phyloP scores from a whole-genome alignment of 2,113 vertebrate species.

The Zootoca vivipara region DNA sequence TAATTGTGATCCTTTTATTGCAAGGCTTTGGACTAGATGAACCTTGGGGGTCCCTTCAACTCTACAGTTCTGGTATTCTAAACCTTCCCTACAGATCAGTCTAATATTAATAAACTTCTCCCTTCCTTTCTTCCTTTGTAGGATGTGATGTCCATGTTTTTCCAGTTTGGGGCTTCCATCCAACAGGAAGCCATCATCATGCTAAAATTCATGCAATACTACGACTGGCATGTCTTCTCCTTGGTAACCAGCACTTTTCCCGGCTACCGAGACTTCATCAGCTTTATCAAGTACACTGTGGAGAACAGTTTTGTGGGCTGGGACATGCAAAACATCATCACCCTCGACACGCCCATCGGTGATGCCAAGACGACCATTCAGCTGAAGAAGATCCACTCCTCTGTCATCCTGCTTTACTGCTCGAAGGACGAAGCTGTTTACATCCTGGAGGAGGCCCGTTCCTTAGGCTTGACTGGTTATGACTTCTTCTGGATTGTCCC shows the following conservation, averaged over 20 bases:
- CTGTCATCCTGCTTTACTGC: conserved; percentile 93
- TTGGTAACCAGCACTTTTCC: conserved; percentile 97
- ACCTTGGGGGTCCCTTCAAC: too few species aligned
- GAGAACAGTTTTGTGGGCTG: conserved; percentile 99
- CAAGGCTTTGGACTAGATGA: too few species aligned
- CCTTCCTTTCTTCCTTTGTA: conserved; percentile 63
- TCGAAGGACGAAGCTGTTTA: conserved; percentile 94
- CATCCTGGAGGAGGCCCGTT: conserved; percentile 94
- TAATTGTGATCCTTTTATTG: too few species aligned
- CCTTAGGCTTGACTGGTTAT: conserved; percentile 92
- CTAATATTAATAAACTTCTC: conserved; percentile 16
- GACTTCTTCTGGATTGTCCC: conserved; percentile 98
- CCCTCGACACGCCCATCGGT: conserved; percentile 89
- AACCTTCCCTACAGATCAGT: background rate
- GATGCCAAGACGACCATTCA: conserved; percentile 92
- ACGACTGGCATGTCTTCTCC: conserved; percentile 98
- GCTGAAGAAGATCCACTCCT: conserved; percentile 96
- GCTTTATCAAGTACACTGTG: conserved; percentile 92
- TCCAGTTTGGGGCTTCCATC: conserved; percentile 98
- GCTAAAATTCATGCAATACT: conserved; percentile 99
- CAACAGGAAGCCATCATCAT: conserved; percentile 96
- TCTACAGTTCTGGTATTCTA: too few species aligned
- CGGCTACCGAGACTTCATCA: conserved; percentile 96
- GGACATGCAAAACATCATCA: conserved; percentile 95
- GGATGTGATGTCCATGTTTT: conserved; percentile 96